Conservation (phyloP, 2,888 invertebrate genomes). For the Platerodrilus igneus region DNA sequence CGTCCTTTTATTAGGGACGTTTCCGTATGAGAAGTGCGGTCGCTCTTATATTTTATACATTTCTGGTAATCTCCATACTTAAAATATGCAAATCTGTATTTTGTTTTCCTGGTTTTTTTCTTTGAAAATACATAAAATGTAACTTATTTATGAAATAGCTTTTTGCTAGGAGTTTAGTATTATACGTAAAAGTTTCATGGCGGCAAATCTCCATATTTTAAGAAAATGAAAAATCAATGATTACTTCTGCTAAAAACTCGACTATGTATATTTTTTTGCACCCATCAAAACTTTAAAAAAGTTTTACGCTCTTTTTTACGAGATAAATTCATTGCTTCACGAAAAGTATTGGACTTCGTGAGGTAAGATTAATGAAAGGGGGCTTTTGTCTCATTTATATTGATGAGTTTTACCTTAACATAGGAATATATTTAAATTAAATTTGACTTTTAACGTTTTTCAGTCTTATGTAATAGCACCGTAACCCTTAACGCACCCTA, state of each 20-base stretch:
- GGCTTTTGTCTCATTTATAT: constrained; percentile 27
- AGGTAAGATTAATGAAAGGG: constrained; percentile 28
- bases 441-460: constrained; percentile 24
- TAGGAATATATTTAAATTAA: constrained; percentile 31
- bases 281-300: constrained; percentile 22
- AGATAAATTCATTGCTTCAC: constrained; percentile 17
- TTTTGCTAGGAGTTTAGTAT: constrained; percentile 28
- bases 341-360: constrained; percentile 20
- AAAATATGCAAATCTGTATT: constrained; percentile 38
- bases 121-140: constrained; percentile 26
- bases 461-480: constrained; percentile 7
- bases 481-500: constrained; percentile 11
- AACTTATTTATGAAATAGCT: constrained; percentile 27
- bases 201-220: constrained; percentile 29
- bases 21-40: constrained; percentile 33
- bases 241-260: constrained; percentile 19
- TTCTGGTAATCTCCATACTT: constrained; percentile 36
- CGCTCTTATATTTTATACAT: constrained; percentile 35
- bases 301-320: constrained; percentile 16
- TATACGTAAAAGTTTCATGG: constrained; percentile 27
- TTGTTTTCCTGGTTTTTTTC: constrained; percentile 32
- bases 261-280: constrained; percentile 22
- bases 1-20: constrained; percentile 24
- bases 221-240: constrained; percentile 29
- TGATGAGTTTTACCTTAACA: constrained; percentile 26